Conservation (phyloP, 2,113 vertebrate species). For the Agapornis roseicollis region DNA sequence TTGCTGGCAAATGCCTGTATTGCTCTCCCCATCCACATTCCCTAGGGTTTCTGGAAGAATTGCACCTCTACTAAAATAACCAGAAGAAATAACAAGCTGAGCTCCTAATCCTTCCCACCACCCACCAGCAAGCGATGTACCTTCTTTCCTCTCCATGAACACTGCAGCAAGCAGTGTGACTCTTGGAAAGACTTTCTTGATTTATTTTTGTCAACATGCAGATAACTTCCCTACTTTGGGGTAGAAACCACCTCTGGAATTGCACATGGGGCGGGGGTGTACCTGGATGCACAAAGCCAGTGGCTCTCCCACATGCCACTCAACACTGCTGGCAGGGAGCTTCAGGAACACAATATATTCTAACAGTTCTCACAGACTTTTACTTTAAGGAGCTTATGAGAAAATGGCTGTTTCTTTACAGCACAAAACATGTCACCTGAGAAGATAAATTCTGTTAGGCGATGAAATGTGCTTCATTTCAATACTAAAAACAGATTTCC, state of each 20-base stretch:
- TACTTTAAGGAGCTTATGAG: neutral
- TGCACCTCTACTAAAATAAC: rapidly evolving
- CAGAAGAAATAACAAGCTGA: neutral
- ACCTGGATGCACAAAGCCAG: neutral
- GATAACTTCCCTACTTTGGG: neutral
- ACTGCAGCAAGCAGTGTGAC: rapidly evolving
- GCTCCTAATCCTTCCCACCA: neutral
- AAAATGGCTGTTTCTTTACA: neutral
- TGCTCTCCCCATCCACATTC: rapidly evolving
- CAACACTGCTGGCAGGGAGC: neutral
- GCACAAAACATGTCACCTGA: neutral
- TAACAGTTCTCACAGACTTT: neutral
- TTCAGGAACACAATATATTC: neutral
- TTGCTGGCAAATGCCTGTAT: neutral
- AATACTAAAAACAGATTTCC: neutral
- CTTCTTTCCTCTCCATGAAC: neutral
- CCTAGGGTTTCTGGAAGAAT: neutral
- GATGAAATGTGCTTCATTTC: neutral
- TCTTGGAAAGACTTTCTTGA: neutral
- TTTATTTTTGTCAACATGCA: rapidly evolving
- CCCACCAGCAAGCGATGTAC: rapidly evolving
- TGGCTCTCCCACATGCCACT: neutral
- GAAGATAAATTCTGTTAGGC: neutral
- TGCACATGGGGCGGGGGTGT: rapidly evolving
- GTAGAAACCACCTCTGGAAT: neutral